Conservation (phyloP, 2,797 vertebrate species). For the Rhabdophis nuchalis region DNA sequence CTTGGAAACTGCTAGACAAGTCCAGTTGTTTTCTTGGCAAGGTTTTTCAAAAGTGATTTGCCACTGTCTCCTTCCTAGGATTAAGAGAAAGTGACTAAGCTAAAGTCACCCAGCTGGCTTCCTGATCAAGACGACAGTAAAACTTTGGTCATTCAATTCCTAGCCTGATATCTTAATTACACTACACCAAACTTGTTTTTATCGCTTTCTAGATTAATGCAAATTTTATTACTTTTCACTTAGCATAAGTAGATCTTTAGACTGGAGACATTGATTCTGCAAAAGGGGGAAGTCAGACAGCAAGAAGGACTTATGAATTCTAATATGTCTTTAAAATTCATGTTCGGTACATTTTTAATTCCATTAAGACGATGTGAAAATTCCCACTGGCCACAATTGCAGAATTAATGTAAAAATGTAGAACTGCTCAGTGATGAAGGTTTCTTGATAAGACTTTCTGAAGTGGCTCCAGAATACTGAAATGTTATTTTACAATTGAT, state of each 20-base stretch:
- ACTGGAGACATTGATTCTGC: neutral
- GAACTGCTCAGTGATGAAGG: neutral
- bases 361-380: neutral
- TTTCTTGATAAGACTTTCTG: neutral
- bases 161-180: neutral
- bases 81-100: neutral
- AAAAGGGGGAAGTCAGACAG: neutral
- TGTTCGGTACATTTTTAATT: neutral
- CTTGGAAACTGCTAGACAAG: neutral
- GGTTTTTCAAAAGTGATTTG: neutral
- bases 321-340: constrained; percentile 6
- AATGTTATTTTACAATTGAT: neutral
- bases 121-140: neutral
- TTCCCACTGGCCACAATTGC: neutral
- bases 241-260: neutral
- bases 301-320: neutral
- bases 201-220: neutral
- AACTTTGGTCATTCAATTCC: neutral
- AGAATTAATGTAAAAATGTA: neutral
- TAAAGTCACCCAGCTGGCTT: neutral
- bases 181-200: neutral
- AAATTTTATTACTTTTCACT: neutral
- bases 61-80: neutral
- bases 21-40: neutral
- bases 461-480: neutral